Evolutionary conservation across 2,888 invertebrate genomes (phyloP).

Genomic region (Cenopis cana): DNA sequence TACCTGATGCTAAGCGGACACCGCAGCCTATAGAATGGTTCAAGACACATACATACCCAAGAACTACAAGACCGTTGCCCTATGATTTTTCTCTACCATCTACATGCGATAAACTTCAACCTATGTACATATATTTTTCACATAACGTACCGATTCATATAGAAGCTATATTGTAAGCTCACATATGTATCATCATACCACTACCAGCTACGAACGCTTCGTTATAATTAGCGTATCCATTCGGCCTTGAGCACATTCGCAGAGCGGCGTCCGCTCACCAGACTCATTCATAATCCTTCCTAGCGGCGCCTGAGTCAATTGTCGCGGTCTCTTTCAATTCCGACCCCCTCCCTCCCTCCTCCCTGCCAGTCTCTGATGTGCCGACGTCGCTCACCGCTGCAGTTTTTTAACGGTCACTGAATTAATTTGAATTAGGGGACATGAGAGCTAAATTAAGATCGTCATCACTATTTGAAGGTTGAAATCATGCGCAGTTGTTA

Average conservation of each 20-base stretch:
- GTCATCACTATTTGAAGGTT: constrained; percentile 34
- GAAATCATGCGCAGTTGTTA: background rate
- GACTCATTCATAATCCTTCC: constrained; percentile 46
- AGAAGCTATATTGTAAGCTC: background rate
- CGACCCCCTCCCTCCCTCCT: constrained; percentile 31
- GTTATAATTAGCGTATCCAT: constrained; percentile 32
- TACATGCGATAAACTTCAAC: no score
- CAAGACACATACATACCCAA: no score
- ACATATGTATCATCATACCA: background rate
- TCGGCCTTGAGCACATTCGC: constrained; percentile 30
- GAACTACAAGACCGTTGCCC: no score
- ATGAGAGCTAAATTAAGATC: constrained; percentile 34
- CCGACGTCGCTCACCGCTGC: constrained; percentile 33
- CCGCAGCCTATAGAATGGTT: no score
- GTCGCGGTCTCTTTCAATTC: constrained; percentile 42
- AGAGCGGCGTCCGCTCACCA: constrained; percentile 22
- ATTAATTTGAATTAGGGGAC: constrained; percentile 35
- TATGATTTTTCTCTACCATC: no score
- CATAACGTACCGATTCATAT: no score
- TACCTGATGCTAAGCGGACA: no score
- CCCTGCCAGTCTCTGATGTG: constrained; percentile 31
- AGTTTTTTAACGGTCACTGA: constrained; percentile 37
- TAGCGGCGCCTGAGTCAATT: constrained; percentile 55
- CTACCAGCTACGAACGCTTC: constrained; percentile 14
- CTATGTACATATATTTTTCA: no score